Conservation (phyloP, 2,888 invertebrate species). For the Acanthopleura granulata region DNA sequence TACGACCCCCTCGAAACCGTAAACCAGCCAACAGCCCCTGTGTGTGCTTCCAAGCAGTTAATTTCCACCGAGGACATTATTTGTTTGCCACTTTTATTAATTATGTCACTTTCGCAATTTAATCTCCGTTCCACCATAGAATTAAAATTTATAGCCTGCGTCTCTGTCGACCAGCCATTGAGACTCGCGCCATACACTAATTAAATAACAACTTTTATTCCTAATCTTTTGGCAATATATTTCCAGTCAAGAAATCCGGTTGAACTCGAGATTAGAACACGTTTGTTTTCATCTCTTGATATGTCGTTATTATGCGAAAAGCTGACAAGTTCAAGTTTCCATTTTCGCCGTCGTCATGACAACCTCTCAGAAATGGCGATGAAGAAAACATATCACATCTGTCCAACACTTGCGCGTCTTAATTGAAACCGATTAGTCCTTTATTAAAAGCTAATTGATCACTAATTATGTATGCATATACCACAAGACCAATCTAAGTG, state of each 20-base stretch:
- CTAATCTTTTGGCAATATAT: neutral
- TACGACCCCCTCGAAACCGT: too few relatives aligned
- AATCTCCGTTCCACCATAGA: too few relatives aligned
- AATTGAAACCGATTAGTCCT: conserved; percentile 7
- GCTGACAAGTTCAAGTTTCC: too few relatives aligned
- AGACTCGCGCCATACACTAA: neutral
- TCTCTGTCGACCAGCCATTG: neutral
- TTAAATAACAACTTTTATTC: conserved; percentile 12
- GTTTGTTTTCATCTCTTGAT: too few relatives aligned
- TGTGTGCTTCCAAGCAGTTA: neutral
- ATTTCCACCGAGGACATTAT: neutral
- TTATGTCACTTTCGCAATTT: neutral
- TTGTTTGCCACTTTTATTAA: neutral
- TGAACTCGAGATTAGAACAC: too few relatives aligned
- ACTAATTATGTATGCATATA: neutral
- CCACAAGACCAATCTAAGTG: neutral
- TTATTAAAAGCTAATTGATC: conserved; percentile 1
- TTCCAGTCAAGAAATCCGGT: too few relatives aligned
- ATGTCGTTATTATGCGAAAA: too few relatives aligned
- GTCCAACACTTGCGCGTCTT: neutral
- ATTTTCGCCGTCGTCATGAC: neutral
- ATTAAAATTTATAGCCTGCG: too few relatives aligned
- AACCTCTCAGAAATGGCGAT: neutral
- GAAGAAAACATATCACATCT: neutral
- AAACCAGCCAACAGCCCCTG: too few relatives aligned